phyloP scores from a whole-genome alignment of 2,797 vertebrate species.

The Hydrolagus colliei region DNA sequence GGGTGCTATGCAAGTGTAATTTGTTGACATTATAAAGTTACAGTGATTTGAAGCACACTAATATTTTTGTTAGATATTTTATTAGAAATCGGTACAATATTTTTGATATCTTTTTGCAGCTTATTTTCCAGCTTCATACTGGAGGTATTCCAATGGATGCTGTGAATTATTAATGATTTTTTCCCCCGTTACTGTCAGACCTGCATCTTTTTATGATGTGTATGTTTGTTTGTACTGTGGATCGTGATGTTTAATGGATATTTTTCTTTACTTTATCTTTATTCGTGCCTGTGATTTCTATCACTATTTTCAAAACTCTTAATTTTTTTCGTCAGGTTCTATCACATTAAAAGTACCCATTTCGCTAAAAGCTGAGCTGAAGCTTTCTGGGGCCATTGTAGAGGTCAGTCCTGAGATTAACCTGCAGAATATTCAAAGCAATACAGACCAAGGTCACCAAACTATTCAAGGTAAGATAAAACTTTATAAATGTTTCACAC shows the following conservation, averaged over 20 bases:
- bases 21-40: no score
- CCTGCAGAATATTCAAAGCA: slow-evolving; percentile 55
- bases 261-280: not conserved
- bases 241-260: not conserved
- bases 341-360: slow-evolving; percentile 74
- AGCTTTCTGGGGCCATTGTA: slow-evolving; percentile 67
- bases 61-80: not conserved
- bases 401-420: slow-evolving; percentile 68
- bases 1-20: no score
- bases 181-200: no score
- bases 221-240: not conserved
- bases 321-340: slow-evolving; percentile 56
- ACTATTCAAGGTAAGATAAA: slow-evolving; percentile 67
- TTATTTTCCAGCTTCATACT: not conserved
- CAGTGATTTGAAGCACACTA: not conserved
- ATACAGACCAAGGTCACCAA: slow-evolving; percentile 48
- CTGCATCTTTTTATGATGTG: not conserved
- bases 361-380: slow-evolving; percentile 63
- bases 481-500: not conserved
- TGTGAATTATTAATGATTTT: not conserved
- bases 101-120: not conserved
- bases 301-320: slow-evolving; percentile 25
- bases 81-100: not conserved
- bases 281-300: not conserved
- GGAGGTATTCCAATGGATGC: not conserved